phyloP scores from a whole-genome alignment of 2,797 vertebrate genomes.

The Spizella passerina region DNA sequence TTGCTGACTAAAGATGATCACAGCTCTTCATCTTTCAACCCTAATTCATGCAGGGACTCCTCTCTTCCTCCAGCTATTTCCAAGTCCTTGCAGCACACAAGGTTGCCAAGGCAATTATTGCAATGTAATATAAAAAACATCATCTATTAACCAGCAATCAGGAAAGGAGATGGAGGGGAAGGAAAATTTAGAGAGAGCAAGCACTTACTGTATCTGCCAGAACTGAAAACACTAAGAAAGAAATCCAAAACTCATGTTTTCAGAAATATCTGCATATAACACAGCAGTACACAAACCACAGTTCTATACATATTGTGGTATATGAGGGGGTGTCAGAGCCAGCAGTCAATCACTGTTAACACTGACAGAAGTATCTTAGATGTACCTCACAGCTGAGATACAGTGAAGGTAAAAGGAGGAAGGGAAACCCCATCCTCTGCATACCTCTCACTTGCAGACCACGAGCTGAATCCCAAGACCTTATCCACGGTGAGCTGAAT shows the following conservation, averaged over 20 bases:
- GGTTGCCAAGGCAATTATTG: conserved; percentile 55
- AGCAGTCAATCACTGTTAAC: not conserved
- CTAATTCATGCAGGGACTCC: not conserved
- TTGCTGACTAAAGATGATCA: not conserved
- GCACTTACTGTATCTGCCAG: not conserved
- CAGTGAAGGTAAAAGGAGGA: not conserved
- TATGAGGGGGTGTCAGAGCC: not conserved
- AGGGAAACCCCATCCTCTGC: not conserved
- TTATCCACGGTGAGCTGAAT: not conserved
- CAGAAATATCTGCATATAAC: not conserved
- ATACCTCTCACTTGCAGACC: not conserved
- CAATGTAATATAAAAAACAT: not conserved
- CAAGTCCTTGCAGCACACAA: not conserved
- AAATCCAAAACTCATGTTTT: not conserved
- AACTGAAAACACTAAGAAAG: not conserved
- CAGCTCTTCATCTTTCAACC: not conserved
- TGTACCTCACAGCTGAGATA: not conserved
- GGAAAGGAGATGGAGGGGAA: not conserved
- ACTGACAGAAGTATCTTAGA: not conserved
- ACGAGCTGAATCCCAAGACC: not conserved
- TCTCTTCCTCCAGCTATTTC: not conserved
- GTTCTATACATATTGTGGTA: not conserved
- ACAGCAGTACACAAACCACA: not conserved
- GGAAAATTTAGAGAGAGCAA: not conserved
- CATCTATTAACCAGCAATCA: conserved; percentile 30